Percentiles rank a stretch among this genome's conserved stretches.
Conservation (phyloP, 2,113 vertebrate species). For the Hipposideros armiger region DNA sequence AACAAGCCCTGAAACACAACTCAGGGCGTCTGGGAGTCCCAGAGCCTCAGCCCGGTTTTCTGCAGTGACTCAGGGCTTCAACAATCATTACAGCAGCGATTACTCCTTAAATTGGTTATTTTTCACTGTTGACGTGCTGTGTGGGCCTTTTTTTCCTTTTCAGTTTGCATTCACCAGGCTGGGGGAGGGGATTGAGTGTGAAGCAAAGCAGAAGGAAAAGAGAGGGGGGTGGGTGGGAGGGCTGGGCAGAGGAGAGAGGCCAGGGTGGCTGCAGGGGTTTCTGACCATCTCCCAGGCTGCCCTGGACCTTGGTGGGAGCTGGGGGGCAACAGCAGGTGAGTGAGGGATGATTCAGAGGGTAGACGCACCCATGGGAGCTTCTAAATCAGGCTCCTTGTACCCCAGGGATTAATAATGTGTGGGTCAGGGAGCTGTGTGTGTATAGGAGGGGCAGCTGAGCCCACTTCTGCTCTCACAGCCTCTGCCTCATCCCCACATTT, state of each 20-base stretch:
- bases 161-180: neutral
- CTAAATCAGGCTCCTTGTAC: neutral
- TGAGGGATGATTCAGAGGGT: neutral
- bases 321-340: neutral
- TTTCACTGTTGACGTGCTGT: neutral
- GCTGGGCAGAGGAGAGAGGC: neutral
- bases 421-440: neutral
- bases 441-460: neutral
- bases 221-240: neutral
- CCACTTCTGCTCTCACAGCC: neutral
- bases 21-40: neutral
- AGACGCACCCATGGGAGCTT: neutral
- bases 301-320: neutral
- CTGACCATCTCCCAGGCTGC: neutral
- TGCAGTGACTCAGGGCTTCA: constrained; percentile 10
- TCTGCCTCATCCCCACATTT: neutral
- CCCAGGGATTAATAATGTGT: neutral
- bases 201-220: constrained; percentile 29
- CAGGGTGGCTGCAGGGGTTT: neutral
- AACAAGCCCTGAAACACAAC: neutral
- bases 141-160: neutral
- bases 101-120: constrained; percentile 46
- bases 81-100: neutral
- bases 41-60: neutral
- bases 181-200: neutral